Evolutionary conservation across 2,113 vertebrate genomes (phyloP), one percentile per base, ranked within the genome.

Genomic region (Microcebus tavaratra): DNA sequence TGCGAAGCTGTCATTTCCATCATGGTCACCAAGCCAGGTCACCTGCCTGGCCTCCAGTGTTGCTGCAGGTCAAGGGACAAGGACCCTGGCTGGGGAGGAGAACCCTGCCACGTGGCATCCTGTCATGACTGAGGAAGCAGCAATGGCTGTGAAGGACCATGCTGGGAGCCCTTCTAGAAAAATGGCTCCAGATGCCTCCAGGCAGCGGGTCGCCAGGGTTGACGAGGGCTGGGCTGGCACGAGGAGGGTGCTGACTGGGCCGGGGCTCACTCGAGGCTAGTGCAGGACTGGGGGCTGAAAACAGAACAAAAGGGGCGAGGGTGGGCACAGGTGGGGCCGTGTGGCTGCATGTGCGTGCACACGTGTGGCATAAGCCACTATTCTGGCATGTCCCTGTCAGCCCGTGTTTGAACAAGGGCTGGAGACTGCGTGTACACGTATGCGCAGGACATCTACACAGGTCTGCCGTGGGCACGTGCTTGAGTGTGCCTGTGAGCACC

Each of bases 401-500:
- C 29, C 17, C 3, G 1, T 34, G 18, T 31, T 45, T 21, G 39
- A 45, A 29, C 59, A 65, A 6, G 29, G 20, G 10, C 23, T 3
- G 15, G 36, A 61, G 18, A 4, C 6, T 9, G 73, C 14, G 8
- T 63, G 17, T 21, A n/a, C 1, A 1, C 1, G 0, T 34, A 25
- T 72, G 65, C 3, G 12, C 12, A 25, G 11, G n/a, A 42, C 25
- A 12, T 29, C 70, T 2, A 0, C 15, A 25, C 0, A 0, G 21
- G 45, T 17, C 70, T 59, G 27, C 5, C 1, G 3, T 4, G 29
- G 20, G n/a, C 87, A 39, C 10, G 8, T 72, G n/a, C 29, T 53
- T 27, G 6, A 36, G 13, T 8, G 1, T 48, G 45, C 79, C 61
- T 5, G 1, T 55, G 78, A 68, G 84, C 6, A 31, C 2, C 20